Evolutionary conservation across 2,113 vertebrate genomes (phyloP), one percentile per base, ranked within the genome.

Genomic region (Archilochus colubris): DNA sequence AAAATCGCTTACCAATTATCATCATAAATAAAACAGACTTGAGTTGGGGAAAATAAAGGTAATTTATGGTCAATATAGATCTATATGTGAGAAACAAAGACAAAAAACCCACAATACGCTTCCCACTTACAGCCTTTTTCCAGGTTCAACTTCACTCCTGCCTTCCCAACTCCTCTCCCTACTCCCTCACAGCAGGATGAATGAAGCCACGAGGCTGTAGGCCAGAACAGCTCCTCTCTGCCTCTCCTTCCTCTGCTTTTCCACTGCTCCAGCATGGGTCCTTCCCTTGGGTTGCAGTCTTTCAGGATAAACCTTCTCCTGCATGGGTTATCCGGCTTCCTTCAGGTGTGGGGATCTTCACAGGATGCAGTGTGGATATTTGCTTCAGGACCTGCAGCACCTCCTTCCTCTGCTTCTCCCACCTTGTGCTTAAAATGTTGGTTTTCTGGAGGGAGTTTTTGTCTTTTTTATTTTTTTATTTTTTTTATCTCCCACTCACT

Each of bases 81-180:
- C 19, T 50, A 19, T 9, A 44, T 57, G 14, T 22, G 31, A 73
- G 31, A 68, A 86, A 62, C 21, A 63, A 58, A 69, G 62, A 19
- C 8, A 15, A 40, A 72, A 62, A 20, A 8, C 0, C 0, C 6
- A 14, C 18, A 31, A 59, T 44, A 7, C 8, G 15, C 12, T n/a
- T 78, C 36, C 11, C 2, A 3, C 21, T 2, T 7, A 73, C 31
- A 19, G 7, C n/a, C 57, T 70, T 59, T 62, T 17, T 14, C 7
- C 55, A 30, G 28, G 12, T 64, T 50, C 67, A 80, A 21, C 33
- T 58, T 86, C 36, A 48, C 12, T 55, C 15, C 10, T 72, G n/a
- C n/a, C 40, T 79, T 82, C 22, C 14, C 8, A 66, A 28, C 31
- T 53, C 38, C 14, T 23, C n/a, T 48, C 28, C 27, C 21, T 36